These are phyloP conservation scores for Phthorimaea operculella DNA, from an alignment of 1,140 invertebrate species.

Conservation along the genomic window DNA sequence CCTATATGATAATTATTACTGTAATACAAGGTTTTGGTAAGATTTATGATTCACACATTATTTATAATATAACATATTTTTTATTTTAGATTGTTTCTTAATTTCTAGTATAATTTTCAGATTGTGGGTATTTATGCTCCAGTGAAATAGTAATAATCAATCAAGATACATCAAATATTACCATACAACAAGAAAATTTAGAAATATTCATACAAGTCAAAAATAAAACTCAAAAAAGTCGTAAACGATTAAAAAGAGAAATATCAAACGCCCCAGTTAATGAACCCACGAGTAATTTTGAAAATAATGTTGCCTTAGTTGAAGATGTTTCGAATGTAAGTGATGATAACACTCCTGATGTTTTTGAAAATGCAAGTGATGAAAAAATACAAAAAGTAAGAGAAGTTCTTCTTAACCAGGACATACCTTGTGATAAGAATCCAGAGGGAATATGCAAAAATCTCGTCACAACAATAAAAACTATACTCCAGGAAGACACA, in stretches of 20 bases:
- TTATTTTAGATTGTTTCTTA: neutral
- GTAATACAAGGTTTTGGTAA: conserved; percentile 2
- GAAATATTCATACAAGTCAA: conserved; percentile 27
- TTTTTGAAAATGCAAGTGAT: conserved; percentile 25
- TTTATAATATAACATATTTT: neutral
- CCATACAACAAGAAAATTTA: conserved; percentile 19
- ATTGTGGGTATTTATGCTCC: neutral
- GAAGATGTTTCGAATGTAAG: too few relatives aligned
- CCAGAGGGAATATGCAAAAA: conserved; percentile 38
- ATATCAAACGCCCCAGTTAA: neutral
- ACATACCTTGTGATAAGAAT: conserved; percentile 34
- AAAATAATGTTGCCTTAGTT: too few relatives aligned
- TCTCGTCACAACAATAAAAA: conserved; percentile 36
- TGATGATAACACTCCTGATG: too few relatives aligned
- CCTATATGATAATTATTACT: neutral
- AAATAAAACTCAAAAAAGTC: conserved; percentile 26
- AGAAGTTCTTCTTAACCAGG: conserved; percentile 40
- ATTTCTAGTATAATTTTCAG: neutral
- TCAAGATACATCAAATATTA: conserved; percentile 27
- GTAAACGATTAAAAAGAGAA: conserved; percentile 25
- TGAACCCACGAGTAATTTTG: too few relatives aligned
- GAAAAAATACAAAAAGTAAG: conserved; percentile 31
- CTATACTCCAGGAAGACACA: conserved; percentile 20
- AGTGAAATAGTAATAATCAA: conserved; percentile 25
- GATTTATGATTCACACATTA: neutral